phyloP scores from a whole-genome alignment of 1,140 invertebrate genomes.

The Cydia splendana region DNA sequence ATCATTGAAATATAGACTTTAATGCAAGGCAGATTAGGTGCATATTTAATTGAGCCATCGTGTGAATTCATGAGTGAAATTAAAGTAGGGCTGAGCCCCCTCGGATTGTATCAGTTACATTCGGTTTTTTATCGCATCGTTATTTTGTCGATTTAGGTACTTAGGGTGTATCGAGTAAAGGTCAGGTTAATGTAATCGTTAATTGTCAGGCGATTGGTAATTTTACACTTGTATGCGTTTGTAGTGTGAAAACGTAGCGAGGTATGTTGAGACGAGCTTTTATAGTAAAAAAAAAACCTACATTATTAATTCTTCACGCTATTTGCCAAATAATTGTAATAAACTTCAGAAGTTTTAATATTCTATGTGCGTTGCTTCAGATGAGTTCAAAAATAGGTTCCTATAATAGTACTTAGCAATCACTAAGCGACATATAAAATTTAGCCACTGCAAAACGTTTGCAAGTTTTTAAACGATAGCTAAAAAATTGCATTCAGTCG shows the following conservation, averaged over 20 bases:
- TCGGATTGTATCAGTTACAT: conserved; percentile 17
- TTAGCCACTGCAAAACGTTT: too few species aligned
- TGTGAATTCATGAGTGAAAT: conserved; percentile 7
- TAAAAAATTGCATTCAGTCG: too few species aligned
- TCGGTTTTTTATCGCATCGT: conserved; percentile 14
- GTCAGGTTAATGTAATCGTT: conserved; percentile 5
- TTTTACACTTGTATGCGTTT: neutral
- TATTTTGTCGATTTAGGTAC: neutral
- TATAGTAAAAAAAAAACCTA: too few species aligned
- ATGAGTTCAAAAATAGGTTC: too few species aligned
- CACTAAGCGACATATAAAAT: too few species aligned
- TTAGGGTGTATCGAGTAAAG: neutral
- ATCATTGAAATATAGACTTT: neutral
- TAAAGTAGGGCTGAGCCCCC: conserved; percentile 8
- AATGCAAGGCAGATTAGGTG: neutral
- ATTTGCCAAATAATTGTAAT: too few species aligned
- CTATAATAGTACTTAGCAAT: too few species aligned
- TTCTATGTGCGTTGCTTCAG: too few species aligned
- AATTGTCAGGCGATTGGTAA: conserved; percentile 12
- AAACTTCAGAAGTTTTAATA: too few species aligned
- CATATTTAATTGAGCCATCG: neutral
- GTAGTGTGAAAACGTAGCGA: neutral
- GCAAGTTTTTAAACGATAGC: too few species aligned
- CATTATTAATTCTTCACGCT: too few species aligned
- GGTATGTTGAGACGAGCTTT: neutral